Base-by-base conservation (phyloP, 2,888 invertebrate species). In the Cloeon dipterum region DNA sequence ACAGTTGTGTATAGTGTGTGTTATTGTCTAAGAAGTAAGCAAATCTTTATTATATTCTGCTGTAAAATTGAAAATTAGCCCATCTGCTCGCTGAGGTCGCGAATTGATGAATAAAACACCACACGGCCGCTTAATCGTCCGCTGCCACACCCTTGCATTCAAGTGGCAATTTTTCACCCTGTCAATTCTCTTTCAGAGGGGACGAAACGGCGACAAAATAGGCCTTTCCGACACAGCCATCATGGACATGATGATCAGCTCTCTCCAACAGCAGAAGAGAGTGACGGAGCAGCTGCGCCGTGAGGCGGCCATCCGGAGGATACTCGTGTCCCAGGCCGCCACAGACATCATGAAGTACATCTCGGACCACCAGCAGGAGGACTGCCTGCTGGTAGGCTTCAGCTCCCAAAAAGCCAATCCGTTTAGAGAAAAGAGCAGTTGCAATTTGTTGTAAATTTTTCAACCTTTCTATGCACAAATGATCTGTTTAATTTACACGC, bases 321-420 rank as follows among this genome's bases (percentile, higher is more conserved):
- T 88, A 50, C 75, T 77, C 32, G 77, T 85, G 18, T 88, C 89
- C 21, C 76, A 77, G 48, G 89, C 88, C n/a, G 81, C 89, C 40
- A 75, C 79, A 44, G 82, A 91, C 49, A 85, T 93, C 47, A 78
- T 89, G 53, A 83, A 85, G 53, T 89, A 74, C 53, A 81, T 89
- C 44, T 68, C 72, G 32, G 88, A 89, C 49, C 88, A 91, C 51
- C 81, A 86, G 52, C 78, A 82, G 48, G 89, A 91, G 51, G 93
- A 93, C 59, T 89, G 81, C 50, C 68, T 93, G 34, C 67, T 93
- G 44, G 82, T 83, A 44, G 93, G 93, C 23, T 93, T 93, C 57
- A 78, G 85, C 43, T 85, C 81, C 46, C 89, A 89, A 55, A 85
- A 88, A 55, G 82, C 86, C 13, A 93, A 93, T 61, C 93, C 93